phyloP scores from a whole-genome alignment of 1,140 invertebrate genomes.

The Uloborus diversus region DNA sequence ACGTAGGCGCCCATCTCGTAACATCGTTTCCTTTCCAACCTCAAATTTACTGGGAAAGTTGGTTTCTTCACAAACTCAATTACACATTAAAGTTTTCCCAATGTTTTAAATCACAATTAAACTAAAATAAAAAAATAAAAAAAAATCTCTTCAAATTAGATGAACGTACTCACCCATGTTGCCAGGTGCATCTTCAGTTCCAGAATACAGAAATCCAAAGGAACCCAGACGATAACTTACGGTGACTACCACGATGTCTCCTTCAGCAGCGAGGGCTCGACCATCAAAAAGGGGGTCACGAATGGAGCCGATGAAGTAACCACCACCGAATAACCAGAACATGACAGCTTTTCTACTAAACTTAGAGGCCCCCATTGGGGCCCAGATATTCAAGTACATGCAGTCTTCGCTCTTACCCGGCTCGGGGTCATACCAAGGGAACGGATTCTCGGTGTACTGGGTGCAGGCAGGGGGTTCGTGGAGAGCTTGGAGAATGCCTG shows the following conservation, averaged over 20 bases:
- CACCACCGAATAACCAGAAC: conserved; percentile 61
- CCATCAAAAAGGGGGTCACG: conserved; percentile 74
- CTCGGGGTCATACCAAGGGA: conserved; percentile 72
- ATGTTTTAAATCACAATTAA: too few relatives aligned
- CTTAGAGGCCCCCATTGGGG: conserved; percentile 52
- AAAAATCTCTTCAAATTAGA: too few relatives aligned
- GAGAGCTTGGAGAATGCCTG: background rate
- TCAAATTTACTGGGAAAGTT: too few relatives aligned
- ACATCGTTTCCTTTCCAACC: too few relatives aligned
- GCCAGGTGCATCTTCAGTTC: conserved; percentile 89
- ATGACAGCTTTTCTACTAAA: conserved; percentile 62
- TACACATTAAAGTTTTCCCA: too few relatives aligned
- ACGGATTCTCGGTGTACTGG: conserved; percentile 81
- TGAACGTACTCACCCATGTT: conserved; percentile 80
- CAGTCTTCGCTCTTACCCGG: conserved; percentile 62
- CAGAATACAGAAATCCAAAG: conserved; percentile 91
- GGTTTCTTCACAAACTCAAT: too few relatives aligned
- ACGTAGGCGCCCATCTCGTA: too few relatives aligned
- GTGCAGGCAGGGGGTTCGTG: background rate
- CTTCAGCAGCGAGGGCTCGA: conserved; percentile 88
- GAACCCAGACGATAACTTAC: conserved; percentile 96
- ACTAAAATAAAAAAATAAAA: too few relatives aligned
- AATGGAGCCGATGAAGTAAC: conserved; percentile 50
- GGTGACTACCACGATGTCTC: conserved; percentile 92
- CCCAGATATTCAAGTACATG: conserved; percentile 66